phyloP scores from a whole-genome alignment of 2,888 invertebrate genomes.

The Callyntrura sp. region DNA sequence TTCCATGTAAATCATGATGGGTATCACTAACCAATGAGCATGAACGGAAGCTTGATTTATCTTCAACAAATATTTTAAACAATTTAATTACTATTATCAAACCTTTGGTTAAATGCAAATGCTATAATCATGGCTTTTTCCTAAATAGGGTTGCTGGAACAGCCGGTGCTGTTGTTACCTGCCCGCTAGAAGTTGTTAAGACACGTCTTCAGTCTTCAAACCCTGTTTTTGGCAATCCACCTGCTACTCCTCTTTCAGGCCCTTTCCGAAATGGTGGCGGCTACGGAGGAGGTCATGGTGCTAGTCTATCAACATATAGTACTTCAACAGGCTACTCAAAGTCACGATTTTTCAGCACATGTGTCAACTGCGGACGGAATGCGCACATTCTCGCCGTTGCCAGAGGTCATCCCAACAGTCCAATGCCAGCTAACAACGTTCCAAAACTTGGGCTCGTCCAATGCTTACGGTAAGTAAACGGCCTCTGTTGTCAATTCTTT shows the following conservation, averaged over 20 bases:
- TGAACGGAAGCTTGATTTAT: conserved; percentile 59
- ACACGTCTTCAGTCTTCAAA: conserved; percentile 98
- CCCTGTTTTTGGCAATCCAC: conserved; percentile 87
- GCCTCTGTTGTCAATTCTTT: neutral
- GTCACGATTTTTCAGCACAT: conserved; percentile 88
- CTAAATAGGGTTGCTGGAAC: conserved; percentile 95
- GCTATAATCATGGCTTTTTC: conserved; percentile 84
- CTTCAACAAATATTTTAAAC: conserved; percentile 4
- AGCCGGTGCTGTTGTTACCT: conserved; percentile 98
- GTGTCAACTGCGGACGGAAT: conserved; percentile 86
- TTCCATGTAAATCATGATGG: conserved; percentile 64
- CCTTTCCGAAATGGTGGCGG: conserved; percentile 90
- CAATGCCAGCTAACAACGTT: conserved; percentile 79
- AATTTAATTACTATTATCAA: conserved; percentile 33
- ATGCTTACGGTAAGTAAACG: conserved; percentile 90
- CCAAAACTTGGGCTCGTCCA: conserved; percentile 91
- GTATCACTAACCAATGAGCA: conserved; percentile 63
- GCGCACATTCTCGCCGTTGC: conserved; percentile 84
- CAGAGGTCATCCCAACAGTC: conserved; percentile 80
- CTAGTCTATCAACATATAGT: conserved; percentile 85
- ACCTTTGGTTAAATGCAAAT: neutral
- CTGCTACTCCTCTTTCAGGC: conserved; percentile 88
- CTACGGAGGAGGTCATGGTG: conserved; percentile 52
- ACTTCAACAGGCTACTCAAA: conserved; percentile 63
- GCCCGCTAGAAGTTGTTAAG: conserved; percentile 99